Evolutionary conservation across 2,797 vertebrate genomes (phyloP).

Genomic region (Tenualosa thibaudeaui): DNA sequence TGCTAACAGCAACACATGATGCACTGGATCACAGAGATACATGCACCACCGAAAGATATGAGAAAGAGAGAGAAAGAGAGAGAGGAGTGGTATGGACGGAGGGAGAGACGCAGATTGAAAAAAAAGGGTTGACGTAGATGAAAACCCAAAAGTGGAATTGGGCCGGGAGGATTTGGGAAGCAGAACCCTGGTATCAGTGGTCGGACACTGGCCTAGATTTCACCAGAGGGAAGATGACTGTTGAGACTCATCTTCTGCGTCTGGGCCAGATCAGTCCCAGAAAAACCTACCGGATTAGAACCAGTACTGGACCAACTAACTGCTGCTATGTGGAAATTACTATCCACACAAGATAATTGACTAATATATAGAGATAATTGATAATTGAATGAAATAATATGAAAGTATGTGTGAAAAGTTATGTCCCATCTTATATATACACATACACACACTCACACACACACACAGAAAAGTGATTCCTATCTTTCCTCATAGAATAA

Average conservation of each 20-base stretch:
- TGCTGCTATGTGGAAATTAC: too few species aligned
- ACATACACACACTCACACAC: not conserved
- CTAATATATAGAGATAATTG: too few species aligned
- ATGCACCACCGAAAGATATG: not conserved
- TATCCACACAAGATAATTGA: too few species aligned
- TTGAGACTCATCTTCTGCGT: not conserved
- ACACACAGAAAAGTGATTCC: not conserved
- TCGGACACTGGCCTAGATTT: conserved; percentile 1
- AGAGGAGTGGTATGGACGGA: conserved; percentile 18
- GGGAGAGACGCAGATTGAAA: conserved; percentile 17
- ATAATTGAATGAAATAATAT: too few species aligned
- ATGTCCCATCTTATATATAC: not conserved
- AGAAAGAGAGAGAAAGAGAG: conserved; percentile 15
- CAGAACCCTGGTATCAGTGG: too few species aligned
- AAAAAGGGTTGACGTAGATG: conserved; percentile 10
- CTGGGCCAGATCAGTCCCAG: too few species aligned
- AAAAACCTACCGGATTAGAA: not conserved
- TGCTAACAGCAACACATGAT: not conserved
- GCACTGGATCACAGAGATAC: not conserved
- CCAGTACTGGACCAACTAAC: too few species aligned
- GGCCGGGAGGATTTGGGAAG: not conserved
- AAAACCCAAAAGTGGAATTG: conserved; percentile 1
- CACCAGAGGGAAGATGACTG: not conserved
- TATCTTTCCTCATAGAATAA: too few species aligned
- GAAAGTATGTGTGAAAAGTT: too few species aligned